Evolutionary conservation across 2,113 vertebrate genomes (phyloP), one percentile per base, ranked within the genome.

Genomic region (Cinclus cinclus): DNA sequence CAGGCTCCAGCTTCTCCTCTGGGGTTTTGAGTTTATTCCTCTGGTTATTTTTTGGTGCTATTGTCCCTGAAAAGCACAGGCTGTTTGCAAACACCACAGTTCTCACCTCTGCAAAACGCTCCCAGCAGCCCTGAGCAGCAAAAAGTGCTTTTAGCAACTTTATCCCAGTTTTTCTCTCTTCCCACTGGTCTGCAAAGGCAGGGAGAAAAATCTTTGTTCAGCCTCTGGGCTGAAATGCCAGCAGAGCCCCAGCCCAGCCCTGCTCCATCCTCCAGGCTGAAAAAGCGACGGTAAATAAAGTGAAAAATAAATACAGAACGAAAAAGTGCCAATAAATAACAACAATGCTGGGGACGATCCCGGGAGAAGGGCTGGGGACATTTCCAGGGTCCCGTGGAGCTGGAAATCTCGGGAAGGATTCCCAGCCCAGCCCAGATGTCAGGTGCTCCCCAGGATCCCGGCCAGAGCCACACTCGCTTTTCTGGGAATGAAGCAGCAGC

Each of bases 351-450:
- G 90, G 80, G 67, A 67, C 22, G 15, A 55, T 5, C 70, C 27
- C 42, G 49, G 73, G 52, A 15, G 62, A 85, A 59, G 1, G 2
- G 74, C 85, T 82, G 46, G 55, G 47, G 82, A 50, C 30, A 22
- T 92, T 64, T 41, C 24, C 78, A 41, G 1, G 46, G 70, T 46
- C 58, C 6, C 6, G 33, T 14, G 46, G 2, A 56, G 60, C 41
- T 19, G 35, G 35, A 37, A 37, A 37, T 47, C 82, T 30, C 30
- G 62, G 90, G 87, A 87, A 82, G 78, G n/a, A 59, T 93, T 71
- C 50, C 93, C 75, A 65, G 60, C 73, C 30, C 94, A 42, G 68
- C 23, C 58, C 90, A 91, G 84, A 68, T 93, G 90, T 79, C 82
- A 92, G 85, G 90, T 82, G 84, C 12, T 22, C 64, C 74, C 56